phyloP scores from a whole-genome alignment of 2,797 vertebrate species.

The Ciconia nigra region DNA sequence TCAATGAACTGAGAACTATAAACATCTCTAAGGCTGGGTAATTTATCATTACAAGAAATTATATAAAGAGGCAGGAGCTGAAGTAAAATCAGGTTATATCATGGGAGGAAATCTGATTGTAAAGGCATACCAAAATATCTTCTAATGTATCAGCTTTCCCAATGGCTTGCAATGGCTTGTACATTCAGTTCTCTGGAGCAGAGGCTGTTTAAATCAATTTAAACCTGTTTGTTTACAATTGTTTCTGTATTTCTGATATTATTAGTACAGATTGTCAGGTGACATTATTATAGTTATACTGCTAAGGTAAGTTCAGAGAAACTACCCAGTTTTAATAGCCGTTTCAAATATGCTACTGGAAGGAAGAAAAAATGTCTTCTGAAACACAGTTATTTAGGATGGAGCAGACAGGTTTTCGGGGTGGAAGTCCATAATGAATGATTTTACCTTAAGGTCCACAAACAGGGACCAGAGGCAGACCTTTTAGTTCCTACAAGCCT shows the following conservation, averaged over 20 bases:
- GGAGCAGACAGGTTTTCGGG: background rate
- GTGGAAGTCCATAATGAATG: background rate
- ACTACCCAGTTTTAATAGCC: background rate
- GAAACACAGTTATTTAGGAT: background rate
- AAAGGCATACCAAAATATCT: background rate
- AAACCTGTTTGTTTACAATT: background rate
- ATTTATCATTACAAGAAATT: slow-evolving; percentile 7
- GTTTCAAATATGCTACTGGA: background rate
- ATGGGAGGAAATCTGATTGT: background rate
- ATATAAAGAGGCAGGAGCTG: background rate
- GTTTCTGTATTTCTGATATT: background rate
- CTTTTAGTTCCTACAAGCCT: background rate
- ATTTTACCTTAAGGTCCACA: background rate
- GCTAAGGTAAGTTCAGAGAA: background rate
- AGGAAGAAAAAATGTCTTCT: background rate
- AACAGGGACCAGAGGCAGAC: background rate
- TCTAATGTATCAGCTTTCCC: background rate
- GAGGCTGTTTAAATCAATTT: background rate
- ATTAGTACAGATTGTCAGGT: background rate
- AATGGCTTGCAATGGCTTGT: background rate
- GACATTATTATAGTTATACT: background rate
- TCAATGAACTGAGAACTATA: background rate
- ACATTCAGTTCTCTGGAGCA: background rate
- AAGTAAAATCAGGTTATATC: background rate
- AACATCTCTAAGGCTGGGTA: background rate